Evolutionary conservation across 1,140 invertebrate genomes (phyloP).

Genomic region (Phymorhynchus buccinoides): DNA sequence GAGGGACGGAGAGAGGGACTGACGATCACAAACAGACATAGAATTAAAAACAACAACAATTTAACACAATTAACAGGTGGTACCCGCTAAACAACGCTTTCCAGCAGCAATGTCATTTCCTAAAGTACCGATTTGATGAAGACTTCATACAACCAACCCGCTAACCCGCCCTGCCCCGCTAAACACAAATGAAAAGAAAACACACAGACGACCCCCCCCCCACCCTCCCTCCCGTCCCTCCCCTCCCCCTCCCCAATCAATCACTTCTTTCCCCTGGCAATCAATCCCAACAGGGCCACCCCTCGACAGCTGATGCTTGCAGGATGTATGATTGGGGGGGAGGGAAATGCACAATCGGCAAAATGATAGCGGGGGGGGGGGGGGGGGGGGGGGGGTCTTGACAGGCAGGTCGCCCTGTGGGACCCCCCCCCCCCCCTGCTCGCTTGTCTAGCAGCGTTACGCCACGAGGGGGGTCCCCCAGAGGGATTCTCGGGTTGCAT

Average conservation of each 20-base stretch:
- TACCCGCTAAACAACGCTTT: too few relatives aligned
- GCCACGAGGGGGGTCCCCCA: background rate
- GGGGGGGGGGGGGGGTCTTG: too few relatives aligned
- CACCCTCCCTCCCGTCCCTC: background rate
- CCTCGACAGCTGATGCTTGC: background rate
- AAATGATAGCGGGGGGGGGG: slow-evolving; percentile 2
- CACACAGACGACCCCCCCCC: background rate
- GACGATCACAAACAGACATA: too few relatives aligned
- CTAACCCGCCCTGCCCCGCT: too few relatives aligned
- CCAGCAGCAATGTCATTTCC: background rate
- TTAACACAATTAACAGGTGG: background rate
- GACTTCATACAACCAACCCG: too few relatives aligned
- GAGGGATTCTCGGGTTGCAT: background rate
- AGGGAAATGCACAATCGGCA: background rate
- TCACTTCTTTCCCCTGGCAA: background rate
- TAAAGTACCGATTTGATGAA: background rate
- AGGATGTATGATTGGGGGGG: background rate
- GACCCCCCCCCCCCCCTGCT: background rate
- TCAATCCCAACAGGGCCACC: too few relatives aligned
- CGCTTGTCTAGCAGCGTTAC: background rate
- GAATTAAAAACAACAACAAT: too few relatives aligned
- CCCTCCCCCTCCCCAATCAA: background rate
- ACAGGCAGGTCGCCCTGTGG: background rate
- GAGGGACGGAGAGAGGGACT: too few relatives aligned
- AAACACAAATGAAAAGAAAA: too few relatives aligned